phyloP scores from a whole-genome alignment of 1,140 invertebrate genomes.

The Holotrichia oblita region DNA sequence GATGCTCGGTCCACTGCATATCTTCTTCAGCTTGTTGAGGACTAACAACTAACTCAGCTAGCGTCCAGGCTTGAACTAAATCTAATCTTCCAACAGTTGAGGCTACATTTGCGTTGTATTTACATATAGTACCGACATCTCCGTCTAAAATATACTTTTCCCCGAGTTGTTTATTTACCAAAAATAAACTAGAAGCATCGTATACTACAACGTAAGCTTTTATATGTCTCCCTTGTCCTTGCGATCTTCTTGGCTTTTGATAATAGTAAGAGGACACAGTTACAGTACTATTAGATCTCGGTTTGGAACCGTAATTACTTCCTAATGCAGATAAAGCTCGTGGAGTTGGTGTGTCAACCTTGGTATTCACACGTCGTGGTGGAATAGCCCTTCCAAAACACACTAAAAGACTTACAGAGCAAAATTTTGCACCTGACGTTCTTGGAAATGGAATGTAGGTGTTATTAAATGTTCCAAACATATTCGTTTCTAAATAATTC shows the following conservation, averaged over 20 bases:
- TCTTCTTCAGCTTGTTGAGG: constrained; percentile 70
- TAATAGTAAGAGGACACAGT: constrained; percentile 82
- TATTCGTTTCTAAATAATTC: constrained; percentile 52
- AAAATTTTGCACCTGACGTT: constrained; percentile 93
- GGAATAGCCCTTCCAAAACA: constrained; percentile 86
- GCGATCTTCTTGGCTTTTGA: constrained; percentile 49
- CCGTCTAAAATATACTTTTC: constrained; percentile 82
- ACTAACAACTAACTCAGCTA: constrained; percentile 77
- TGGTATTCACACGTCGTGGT: constrained; percentile 73
- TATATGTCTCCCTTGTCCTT: constrained; percentile 46
- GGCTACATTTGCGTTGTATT: constrained; percentile 81
- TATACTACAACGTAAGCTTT: constrained; percentile 80
- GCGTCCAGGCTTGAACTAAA: constrained; percentile 85
- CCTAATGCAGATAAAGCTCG: constrained; percentile 81
- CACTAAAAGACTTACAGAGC: constrained; percentile 82
- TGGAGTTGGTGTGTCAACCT: constrained; percentile 77
- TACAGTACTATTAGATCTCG: constrained; percentile 64
- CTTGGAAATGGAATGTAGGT: constrained; percentile 93
- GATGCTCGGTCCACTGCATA: constrained; percentile 80
- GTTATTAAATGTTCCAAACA: constrained; percentile 70
- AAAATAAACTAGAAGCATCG: constrained; percentile 79
- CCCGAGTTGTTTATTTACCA: constrained; percentile 80
- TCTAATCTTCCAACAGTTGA: constrained; percentile 79
- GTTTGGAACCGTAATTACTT: constrained; percentile 65
- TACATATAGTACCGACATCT: constrained; percentile 76